Evolutionary conservation across 1,140 invertebrate species (phyloP), one percentile per base, ranked within the genome.

Genomic region (Drosophila novamexicana): DNA sequence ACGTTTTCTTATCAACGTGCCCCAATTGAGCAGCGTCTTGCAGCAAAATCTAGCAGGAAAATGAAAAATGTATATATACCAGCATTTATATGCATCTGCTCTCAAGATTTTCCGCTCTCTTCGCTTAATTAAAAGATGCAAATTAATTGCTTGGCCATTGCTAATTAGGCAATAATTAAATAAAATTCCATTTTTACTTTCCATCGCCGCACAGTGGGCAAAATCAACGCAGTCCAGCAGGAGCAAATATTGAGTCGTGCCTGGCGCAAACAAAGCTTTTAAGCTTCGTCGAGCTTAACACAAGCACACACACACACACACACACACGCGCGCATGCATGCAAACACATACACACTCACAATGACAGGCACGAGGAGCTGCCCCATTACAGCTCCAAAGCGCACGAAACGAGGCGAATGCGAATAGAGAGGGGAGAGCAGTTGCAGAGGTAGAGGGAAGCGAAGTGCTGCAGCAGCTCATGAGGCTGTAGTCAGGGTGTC

Each of bases 231-330:
- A 66, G 74, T 69, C 65, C 62, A 59, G 63, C 45, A 52, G 49
- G 36, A 64, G 65, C 77, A 79, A 88, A 88, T 79, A 88, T 88
- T 88, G 63, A 82, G 84, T 77, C 59, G 70, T 81, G 72, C 69
- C 64, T 82, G 77, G 77, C 64, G 83, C 84, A 77, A 88, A 88
- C 84, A 88, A 88, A 88, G 83, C 83, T 88, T 88, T 88, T 88
- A 89, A 88, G 83, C 83, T 88, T 74, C 83, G 79, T 67, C 88
- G 83, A 88, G 77, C 83, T 79, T 75, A 79, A 75, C 63, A 80
- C 73, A 85, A 44, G 75, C 40, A 75, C 45, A 67, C 22, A 22
- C 22, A 22, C 22, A 64, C 57, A 59, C 44, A 58, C 54, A 68
- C 58, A 79, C 44, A 58, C 54, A 68, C 58, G 76, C 62, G 68